Evolutionary conservation across 2,888 invertebrate genomes (phyloP).

Genomic region (Pinctada fucata): DNA sequence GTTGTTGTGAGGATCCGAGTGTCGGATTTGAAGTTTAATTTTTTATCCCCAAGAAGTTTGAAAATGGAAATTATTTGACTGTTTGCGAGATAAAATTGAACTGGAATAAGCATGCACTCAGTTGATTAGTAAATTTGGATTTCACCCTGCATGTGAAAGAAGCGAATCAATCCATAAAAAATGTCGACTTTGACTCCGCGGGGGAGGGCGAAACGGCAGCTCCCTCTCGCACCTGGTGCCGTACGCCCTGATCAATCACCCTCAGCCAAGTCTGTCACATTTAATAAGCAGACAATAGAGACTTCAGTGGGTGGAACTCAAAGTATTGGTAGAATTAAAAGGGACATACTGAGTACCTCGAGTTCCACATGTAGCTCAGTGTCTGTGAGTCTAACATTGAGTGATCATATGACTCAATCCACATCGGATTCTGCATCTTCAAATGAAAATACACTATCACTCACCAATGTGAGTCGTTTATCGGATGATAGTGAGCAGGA

Average conservation of each 20-base stretch:
- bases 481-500: background rate
- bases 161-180: no score
- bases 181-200: constrained; percentile 29
- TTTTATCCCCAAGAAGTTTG: no score
- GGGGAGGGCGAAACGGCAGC: constrained; percentile 52
- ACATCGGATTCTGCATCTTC: background rate
- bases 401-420: background rate
- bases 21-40: no score
- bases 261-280: constrained; percentile 57
- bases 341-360: constrained; percentile 46
- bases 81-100: no score
- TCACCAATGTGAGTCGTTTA: background rate
- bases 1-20: background rate
- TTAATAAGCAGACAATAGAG: constrained; percentile 67
- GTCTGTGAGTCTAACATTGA: constrained; percentile 14
- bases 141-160: no score
- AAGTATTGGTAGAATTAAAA: constrained; percentile 61
- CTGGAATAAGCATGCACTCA: no score
- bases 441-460: background rate
- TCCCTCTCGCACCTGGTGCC: constrained; percentile 52
- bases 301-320: constrained; percentile 73
- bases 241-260: constrained; percentile 38
- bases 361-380: background rate
- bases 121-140: no score
- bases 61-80: no score